Base-by-base conservation (phyloP, 2,888 invertebrate genomes). In the Druceiella hillmani region DNA sequence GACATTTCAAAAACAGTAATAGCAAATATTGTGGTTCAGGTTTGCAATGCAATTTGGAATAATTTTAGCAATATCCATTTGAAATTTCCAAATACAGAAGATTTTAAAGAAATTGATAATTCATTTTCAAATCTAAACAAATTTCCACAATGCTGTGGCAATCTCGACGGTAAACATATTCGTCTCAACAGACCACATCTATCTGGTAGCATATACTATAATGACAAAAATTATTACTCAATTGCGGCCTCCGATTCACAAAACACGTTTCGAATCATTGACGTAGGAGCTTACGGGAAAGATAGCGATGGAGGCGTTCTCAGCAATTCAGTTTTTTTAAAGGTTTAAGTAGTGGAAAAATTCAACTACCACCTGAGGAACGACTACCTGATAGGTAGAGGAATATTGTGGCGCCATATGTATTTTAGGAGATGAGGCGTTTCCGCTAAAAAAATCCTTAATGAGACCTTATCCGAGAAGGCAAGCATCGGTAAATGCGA, bases 1-100 rank as follows among this genome's bases (percentile, higher is more conserved):
- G 33, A 36, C 41, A 43, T 46, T 46, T 44, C 38, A 44, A 46
- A 45, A 44, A 42, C 46, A 33, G 44, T 44, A 33, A 44, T 46
- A 38, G 42, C 44, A 38, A n/a, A n/a, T n/a, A n/a, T n/a, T n/a
- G n/a, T n/a, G n/a, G n/a, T n/a, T n/a, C n/a, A n/a, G n/a, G 45
- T 43, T 41, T 46, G 43, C 16, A 43, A 13, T 43, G 39, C 39
- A 31, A 24, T 45, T 40, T 43, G 45, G 45, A 40, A 45, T 28
- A 45, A 31, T 30, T 28, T 43, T 24, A 22, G 40, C 29, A 20
- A 35, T 28, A 40, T 31, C 36, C 40, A 40, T 29, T 38, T 38
- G 39, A 46, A 41, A 37, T 43, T 43, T 45, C 41, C 41, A 29
- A 45, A 37, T 45, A 37, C 30, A 17, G 42, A 40, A 42, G 40